Evolutionary conservation across 2,113 vertebrate species (phyloP).

Genomic region (Pluvialis apricaria): DNA sequence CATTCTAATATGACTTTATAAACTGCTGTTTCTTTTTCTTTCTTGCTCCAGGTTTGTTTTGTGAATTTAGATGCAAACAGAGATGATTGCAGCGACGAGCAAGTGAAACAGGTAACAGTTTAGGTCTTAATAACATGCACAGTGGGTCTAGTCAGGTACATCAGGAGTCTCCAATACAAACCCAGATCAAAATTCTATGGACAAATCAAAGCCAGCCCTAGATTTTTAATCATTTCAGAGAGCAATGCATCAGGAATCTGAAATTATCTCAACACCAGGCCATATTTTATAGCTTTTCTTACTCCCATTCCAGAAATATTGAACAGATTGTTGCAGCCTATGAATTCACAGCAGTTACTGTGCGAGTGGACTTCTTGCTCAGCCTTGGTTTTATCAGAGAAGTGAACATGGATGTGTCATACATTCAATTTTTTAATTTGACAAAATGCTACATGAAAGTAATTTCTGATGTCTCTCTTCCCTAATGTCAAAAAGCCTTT

Average conservation of each 20-base stretch:
- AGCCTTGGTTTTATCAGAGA: not conserved
- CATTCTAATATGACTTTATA: not conserved
- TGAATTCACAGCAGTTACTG: not conserved
- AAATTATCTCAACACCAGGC: not conserved
- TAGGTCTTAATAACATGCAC: not conserved
- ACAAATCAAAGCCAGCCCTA: not conserved
- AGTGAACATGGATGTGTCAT: not conserved
- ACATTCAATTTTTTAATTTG: not conserved
- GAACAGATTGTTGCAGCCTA: not conserved
- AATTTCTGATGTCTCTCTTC: not conserved
- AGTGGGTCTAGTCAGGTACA: not conserved
- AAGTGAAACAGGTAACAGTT: constrained; percentile 75
- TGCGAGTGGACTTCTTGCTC: not conserved
- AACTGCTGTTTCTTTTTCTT: not conserved
- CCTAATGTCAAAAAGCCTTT: not conserved
- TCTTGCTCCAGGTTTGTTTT: constrained; percentile 87
- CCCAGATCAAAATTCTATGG: not conserved
- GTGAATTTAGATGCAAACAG: constrained; percentile 86
- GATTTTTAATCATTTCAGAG: not conserved
- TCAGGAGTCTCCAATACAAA: not conserved
- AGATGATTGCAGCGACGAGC: constrained; percentile 73
- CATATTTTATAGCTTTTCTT: not conserved
- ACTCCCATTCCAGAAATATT: not conserved
- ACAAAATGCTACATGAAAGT: not conserved
- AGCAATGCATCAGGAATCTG: not conserved